A percentile compares a stretch with the other conserved stretches of the same genome.
Evolutionary conservation across 1,140 invertebrate genomes (phyloP).

Genomic region (Triops longicaudatus): DNA sequence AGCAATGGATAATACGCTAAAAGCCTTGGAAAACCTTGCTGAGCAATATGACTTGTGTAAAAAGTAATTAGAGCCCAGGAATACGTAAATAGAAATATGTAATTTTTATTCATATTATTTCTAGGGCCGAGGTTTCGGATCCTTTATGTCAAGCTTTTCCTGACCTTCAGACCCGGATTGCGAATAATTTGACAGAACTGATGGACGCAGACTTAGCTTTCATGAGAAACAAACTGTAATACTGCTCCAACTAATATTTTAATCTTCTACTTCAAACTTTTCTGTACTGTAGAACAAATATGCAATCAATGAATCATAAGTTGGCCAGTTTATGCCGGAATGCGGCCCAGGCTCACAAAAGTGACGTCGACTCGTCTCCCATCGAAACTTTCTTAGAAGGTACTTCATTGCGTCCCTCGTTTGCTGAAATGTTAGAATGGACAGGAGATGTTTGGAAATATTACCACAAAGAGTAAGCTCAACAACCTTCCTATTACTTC

Average conservation of each 20-base stretch:
- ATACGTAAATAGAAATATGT: too few species aligned
- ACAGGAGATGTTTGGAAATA: neutral
- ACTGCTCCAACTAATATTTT: too few species aligned
- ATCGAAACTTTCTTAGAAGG: neutral
- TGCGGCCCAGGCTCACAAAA: neutral
- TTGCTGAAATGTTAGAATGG: neutral
- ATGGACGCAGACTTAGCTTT: neutral
- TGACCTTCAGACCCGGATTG: neutral
- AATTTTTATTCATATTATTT: too few species aligned
- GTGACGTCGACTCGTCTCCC: neutral
- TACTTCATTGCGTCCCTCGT: neutral
- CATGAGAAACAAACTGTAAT: neutral
- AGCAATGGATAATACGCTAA: neutral
- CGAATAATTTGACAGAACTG: neutral
- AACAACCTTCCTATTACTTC: neutral
- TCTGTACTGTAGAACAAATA: neutral
- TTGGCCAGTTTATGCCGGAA: neutral
- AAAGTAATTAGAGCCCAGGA: too few species aligned
- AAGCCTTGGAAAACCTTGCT: neutral
- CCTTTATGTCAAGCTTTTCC: neutral
- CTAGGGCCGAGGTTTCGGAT: neutral
- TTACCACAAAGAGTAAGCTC: neutral
- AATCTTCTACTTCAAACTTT: too few species aligned
- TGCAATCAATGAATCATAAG: neutral
- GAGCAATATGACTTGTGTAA: neutral